Evolutionary conservation across 1,140 invertebrate genomes (phyloP).

Genomic region (Drosophila asahinai): DNA sequence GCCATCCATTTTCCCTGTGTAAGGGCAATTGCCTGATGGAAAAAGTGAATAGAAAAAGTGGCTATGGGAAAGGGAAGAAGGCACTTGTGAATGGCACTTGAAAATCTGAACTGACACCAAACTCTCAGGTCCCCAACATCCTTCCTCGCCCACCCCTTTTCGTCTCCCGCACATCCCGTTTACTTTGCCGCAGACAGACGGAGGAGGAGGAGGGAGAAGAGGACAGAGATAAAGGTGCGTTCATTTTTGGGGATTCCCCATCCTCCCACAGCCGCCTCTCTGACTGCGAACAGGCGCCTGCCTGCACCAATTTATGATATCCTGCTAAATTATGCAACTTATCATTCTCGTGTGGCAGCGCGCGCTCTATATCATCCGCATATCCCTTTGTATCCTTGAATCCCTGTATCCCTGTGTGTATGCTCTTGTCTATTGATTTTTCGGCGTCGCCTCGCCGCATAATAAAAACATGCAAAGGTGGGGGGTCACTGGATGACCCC

Average conservation of each 20-base stretch:
- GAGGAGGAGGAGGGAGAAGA: background rate
- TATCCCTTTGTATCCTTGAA: constrained; percentile 7
- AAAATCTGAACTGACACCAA: constrained; percentile 28
- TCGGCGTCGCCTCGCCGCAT: constrained; percentile 19
- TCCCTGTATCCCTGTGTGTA: constrained; percentile 39
- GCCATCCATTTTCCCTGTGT: constrained; percentile 5
- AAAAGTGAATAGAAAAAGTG: constrained; percentile 9
- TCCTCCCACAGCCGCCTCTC: background rate
- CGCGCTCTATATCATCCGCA: constrained; percentile 17
- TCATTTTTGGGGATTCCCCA: constrained; percentile 24
- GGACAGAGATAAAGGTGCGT: constrained; percentile 1
- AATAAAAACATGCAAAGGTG: constrained; percentile 28
- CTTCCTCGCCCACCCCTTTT: background rate
- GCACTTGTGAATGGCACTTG: constrained; percentile 39
- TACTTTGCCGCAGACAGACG: constrained; percentile 12
- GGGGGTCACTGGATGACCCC: constrained; percentile 3
- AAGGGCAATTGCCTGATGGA: constrained; percentile 1
- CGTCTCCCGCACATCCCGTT: constrained; percentile 9
- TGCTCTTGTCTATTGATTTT: constrained; percentile 68
- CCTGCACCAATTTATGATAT: constrained; percentile 69
- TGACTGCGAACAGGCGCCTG: constrained; percentile 12
- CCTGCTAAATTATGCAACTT: constrained; percentile 81
- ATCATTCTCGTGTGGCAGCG: constrained; percentile 54
- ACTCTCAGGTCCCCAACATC: constrained; percentile 13
- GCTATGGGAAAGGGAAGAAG: background rate